These are phyloP conservation scores for Colletes latitarsis DNA, from an alignment of 1,140 invertebrate species.

Conservation along the genomic window DNA sequence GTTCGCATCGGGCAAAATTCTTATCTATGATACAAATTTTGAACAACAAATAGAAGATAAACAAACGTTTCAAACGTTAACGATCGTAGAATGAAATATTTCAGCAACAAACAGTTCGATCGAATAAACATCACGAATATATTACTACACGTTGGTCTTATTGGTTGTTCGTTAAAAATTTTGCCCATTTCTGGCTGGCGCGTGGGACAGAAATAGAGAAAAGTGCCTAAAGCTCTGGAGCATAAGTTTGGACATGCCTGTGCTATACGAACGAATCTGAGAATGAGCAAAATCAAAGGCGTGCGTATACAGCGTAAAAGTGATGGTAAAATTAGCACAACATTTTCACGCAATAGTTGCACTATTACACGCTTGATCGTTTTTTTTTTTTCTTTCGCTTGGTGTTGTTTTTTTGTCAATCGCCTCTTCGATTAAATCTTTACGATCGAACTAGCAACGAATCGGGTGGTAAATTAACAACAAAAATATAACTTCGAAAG, in stretches of 20 bases:
- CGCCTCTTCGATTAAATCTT: neutral
- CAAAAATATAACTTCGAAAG: neutral
- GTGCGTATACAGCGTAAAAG: constrained; percentile 7
- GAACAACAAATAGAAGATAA: no score
- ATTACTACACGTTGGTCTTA: no score
- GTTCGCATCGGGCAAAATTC: no score
- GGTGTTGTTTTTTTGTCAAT: neutral
- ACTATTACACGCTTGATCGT: neutral
- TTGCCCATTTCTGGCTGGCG: no score
- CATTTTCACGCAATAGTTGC: neutral
- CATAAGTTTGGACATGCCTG: neutral
- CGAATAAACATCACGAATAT: no score
- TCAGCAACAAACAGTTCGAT: no score
- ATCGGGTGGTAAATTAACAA: neutral
- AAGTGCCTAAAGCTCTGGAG: no score
- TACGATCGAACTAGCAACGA: constrained; percentile 10
- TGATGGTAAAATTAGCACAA: neutral
- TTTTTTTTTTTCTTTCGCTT: neutral
- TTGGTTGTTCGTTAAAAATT: no score
- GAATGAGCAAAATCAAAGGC: constrained; percentile 25
- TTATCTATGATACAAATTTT: no score
- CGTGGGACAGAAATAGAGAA: no score
- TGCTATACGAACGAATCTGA: constrained; percentile 23
- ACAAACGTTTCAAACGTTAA: no score
- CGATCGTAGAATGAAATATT: no score